Evolutionary conservation across 1,140 invertebrate species (phyloP).

Genomic region (Nephotettix cincticeps): DNA sequence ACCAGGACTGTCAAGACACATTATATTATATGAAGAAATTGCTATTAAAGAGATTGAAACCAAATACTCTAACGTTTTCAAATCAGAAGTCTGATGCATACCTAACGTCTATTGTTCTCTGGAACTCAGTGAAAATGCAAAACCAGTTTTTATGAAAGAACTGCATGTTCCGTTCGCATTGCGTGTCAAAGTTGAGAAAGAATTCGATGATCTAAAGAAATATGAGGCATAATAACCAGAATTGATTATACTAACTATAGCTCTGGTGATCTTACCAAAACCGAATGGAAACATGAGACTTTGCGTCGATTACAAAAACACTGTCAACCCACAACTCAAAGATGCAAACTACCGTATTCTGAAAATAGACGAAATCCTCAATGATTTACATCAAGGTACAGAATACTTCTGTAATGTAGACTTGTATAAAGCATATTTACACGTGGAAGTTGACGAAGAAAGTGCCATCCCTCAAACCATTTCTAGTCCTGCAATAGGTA

Average conservation of each 20-base stretch:
- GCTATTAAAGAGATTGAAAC: constrained; percentile 26
- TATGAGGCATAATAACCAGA: constrained; percentile 40
- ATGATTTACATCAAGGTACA: constrained; percentile 22
- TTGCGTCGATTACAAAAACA: constrained; percentile 51
- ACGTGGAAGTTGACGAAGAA: constrained; percentile 40
- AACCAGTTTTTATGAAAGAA: constrained; percentile 27
- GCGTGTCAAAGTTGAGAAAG: constrained; percentile 26
- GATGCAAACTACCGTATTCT: constrained; percentile 15
- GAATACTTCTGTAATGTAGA: constrained; percentile 37
- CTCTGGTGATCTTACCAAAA: constrained; percentile 46
- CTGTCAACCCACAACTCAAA: constrained; percentile 33
- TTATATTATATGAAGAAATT: background rate
- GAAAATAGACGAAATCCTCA: constrained; percentile 27
- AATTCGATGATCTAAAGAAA: constrained; percentile 22
- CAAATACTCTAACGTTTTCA: constrained; percentile 29
- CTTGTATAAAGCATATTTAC: constrained; percentile 42
- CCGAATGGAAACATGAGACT: constrained; percentile 44
- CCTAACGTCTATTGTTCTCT: constrained; percentile 15
- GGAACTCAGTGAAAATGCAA: constrained; percentile 18
- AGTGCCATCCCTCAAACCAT: constrained; percentile 44
- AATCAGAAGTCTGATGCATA: constrained; percentile 32
- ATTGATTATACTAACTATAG: constrained; percentile 44
- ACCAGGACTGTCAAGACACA: constrained; percentile 21
- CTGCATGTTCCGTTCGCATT: no score
- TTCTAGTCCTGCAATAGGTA: constrained; percentile 43